Evolutionary conservation across 2,113 vertebrate genomes (phyloP), one percentile per base, ranked within the genome.

Genomic region (Perca fluviatilis): DNA sequence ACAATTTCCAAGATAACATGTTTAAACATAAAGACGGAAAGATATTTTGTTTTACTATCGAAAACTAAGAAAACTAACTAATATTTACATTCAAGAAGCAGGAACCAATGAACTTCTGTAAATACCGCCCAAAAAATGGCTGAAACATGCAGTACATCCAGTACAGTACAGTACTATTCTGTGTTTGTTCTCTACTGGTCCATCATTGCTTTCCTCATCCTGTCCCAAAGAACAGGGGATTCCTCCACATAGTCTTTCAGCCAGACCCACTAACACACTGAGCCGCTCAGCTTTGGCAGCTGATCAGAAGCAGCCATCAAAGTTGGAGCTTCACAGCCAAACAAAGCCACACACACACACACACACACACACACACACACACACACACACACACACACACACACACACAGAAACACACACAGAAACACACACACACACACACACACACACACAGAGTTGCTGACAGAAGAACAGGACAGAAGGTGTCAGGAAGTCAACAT

Each of bases 401-500:
- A 43, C 49, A 74, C 14, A 8, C 9, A 9, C 43, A 12, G 27
- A 27, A 27, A 27, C 47, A 63, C 25, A 16, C 4, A 11, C 53
- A 33, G 1, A 27, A 2, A 11, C 10, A 43, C 23, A 30, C 16
- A 77, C 7, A 10, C 40, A 51, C 51, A 70, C 18, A 14, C 9
- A 9, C 33, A 21, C 47, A 63, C 25, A 23, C 5, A 11, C 53
- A 61, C 58, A 14, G 68, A 89, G 70, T 86, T 30, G 79, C 90
- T 89, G 84, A 89, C 88, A 78, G 78, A 43, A 43, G 40, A 43
- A 43, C 10, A 43, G 78, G 90, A 91, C 83, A 89, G 74, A 91
- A 91, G 89, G 90, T 92, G 88, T 93, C 86, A 90, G 87, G 85
- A 92, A 91, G 90, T 90, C 86, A 92, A 83, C 91, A 86, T 77